Base-by-base conservation (phyloP, 2,113 vertebrate species). In the Scortum barcoo region DNA sequence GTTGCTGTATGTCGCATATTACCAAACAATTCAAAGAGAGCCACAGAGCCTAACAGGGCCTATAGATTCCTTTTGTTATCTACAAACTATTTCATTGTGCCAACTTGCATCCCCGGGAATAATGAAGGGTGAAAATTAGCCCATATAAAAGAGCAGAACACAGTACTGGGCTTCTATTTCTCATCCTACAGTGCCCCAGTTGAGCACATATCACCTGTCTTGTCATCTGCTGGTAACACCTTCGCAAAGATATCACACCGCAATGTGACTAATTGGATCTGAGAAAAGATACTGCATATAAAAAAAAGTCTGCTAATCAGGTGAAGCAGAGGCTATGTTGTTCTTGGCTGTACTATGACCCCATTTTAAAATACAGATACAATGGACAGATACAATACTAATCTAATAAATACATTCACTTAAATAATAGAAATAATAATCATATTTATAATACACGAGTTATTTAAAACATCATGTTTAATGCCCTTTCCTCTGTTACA, bases 1-100 rank as follows among this genome's bases (percentile, higher is more conserved):
- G 86, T 51, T 87, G 85, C 72, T 82, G 68, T 72, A 67, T 61
- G 87, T 67, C 5, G 24, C 73, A 72, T 67, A 83, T 83, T 82
- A 78, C 62, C 14, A 46, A 86, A 58, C 75, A 86, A 70, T 84
- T 83, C 54, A 30, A 20, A 63, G 57, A 75, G 26, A 83, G 30
- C 51, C 65, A 60, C 44, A 53, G 38, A 58, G 33, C 7, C 42
- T 56, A 36, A 75, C 46, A n/a, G 42, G 33, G 36, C 28, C 66
- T 66, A 48, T 62, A 63, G 54, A 84, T 71, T 83, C 81, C 2
- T 84, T 71, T 85, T 72, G 60, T 75, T 14, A 7, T 79, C 19
- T 61, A 63, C 36, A 73, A 73, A 50, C 54, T 20, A 17, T 72
- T 76, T 65, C 9, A 72, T 11, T 67, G 51, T 42, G 42, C 17